Evolutionary conservation across 2,888 invertebrate genomes (phyloP).

Genomic region (Drosophila nr. medialis): DNA sequence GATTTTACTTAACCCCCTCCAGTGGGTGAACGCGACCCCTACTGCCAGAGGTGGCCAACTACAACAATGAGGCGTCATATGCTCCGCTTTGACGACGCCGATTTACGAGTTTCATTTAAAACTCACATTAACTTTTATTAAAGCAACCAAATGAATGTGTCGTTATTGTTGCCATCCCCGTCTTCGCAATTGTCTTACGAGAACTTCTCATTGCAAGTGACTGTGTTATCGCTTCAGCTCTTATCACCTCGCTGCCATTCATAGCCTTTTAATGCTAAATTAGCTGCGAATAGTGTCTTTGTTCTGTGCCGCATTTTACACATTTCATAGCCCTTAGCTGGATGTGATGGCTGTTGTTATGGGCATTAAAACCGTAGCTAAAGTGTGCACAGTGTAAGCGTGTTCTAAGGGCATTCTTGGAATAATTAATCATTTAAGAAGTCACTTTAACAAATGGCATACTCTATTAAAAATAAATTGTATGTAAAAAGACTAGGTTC

Average conservation of each 20-base stretch:
- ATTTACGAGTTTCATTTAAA: slow-evolving; percentile 72
- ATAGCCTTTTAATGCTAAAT: slow-evolving; percentile 65
- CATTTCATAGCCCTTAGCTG: slow-evolving; percentile 31
- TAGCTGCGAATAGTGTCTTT: slow-evolving; percentile 64
- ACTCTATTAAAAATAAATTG: not conserved
- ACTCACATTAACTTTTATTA: slow-evolving; percentile 75
- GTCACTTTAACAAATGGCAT: not conserved
- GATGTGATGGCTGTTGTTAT: slow-evolving; percentile 29
- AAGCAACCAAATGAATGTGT: slow-evolving; percentile 65
- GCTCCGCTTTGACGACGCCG: slow-evolving; percentile 60
- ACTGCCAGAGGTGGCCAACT: slow-evolving; percentile 41
- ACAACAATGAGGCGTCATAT: slow-evolving; percentile 40
- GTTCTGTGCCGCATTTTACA: slow-evolving; percentile 45
- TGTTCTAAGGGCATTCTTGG: not conserved
- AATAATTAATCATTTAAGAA: slow-evolving; percentile 5
- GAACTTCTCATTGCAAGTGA: slow-evolving; percentile 42
- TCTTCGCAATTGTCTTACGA: slow-evolving; percentile 56
- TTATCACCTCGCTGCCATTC: slow-evolving; percentile 49
- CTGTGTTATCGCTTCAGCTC: slow-evolving; percentile 50
- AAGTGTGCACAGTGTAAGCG: not conserved
- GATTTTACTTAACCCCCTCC: slow-evolving; percentile 62
- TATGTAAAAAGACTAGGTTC: not conserved
- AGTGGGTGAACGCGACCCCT: slow-evolving; percentile 14
- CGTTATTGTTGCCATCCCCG: slow-evolving; percentile 48
- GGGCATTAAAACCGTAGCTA: slow-evolving; percentile 6